Percentiles rank a stretch among this genome's conserved stretches.
Conservation (phyloP, 2,888 invertebrate genomes). For the Salpingus planirostris region DNA sequence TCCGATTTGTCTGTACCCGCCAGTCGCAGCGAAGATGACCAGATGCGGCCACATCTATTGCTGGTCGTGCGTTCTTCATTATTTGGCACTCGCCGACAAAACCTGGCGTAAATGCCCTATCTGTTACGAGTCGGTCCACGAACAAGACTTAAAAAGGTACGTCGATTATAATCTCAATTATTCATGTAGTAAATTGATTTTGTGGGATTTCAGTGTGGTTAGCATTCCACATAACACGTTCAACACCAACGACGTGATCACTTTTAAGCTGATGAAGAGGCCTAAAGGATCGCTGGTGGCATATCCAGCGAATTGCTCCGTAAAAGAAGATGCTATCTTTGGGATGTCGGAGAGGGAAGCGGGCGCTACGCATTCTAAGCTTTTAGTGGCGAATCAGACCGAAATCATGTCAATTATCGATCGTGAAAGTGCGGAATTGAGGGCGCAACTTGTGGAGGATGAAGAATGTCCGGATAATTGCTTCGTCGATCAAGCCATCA, state of each 20-base stretch:
- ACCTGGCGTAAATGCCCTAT: slow-evolving; percentile 84
- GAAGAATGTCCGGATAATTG: slow-evolving; percentile 72
- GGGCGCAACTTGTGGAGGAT: slow-evolving; percentile 52
- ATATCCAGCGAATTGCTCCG: slow-evolving; percentile 43
- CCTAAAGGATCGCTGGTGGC: slow-evolving; percentile 48
- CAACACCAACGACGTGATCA: slow-evolving; percentile 58
- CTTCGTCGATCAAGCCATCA: slow-evolving; percentile 77
- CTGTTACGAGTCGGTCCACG: slow-evolving; percentile 75
- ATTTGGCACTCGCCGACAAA: slow-evolving; percentile 77
- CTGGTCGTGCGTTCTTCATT: slow-evolving; percentile 92
- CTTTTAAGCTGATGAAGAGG: slow-evolving; percentile 72
- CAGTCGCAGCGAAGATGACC: slow-evolving; percentile 84
- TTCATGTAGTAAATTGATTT: no score
- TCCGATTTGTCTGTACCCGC: slow-evolving; percentile 86
- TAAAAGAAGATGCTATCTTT: slow-evolving; percentile 33
- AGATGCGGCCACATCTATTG: slow-evolving; percentile 94
- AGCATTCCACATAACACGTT: slow-evolving; percentile 46
- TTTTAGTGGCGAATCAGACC: slow-evolving; percentile 60
- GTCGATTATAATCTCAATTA: no score
- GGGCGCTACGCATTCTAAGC: slow-evolving; percentile 60
- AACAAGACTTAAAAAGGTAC: slow-evolving; percentile 77
- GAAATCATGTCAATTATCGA: slow-evolving; percentile 67
- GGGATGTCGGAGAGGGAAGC: slow-evolving; percentile 45
- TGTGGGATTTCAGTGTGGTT: slow-evolving; percentile 53
- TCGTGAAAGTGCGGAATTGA: slow-evolving; percentile 62